Evolutionary conservation across 2,113 vertebrate genomes (phyloP).

Genomic region (Pholis gunnellus): DNA sequence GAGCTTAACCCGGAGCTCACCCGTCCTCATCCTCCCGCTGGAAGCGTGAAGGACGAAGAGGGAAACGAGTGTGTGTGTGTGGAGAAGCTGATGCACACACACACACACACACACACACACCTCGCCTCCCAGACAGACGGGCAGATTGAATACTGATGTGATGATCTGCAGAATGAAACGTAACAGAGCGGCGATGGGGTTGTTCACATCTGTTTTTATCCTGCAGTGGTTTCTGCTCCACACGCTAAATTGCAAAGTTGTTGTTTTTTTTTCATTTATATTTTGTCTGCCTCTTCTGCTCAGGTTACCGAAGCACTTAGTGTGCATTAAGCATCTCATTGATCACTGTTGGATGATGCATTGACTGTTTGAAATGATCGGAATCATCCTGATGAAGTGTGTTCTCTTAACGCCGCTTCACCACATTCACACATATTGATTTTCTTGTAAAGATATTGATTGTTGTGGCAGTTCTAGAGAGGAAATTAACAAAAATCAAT

Average conservation of each 20-base stretch:
- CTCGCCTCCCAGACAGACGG: no score
- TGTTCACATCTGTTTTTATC: no score
- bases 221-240: background rate
- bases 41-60: no score
- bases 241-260: background rate
- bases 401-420: constrained; percentile 3
- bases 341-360: constrained; percentile 3
- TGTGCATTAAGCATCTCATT: constrained; percentile 36
- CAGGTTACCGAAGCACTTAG: constrained; percentile 39
- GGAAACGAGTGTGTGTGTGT: no score
- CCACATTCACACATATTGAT: background rate
- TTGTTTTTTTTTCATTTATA: background rate
- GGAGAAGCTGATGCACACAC: no score
- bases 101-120: no score
- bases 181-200: background rate
- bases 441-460: background rate
- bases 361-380: constrained; percentile 20
- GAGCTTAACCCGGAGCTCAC: no score
- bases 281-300: constrained; percentile 15
- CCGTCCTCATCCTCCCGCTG: no score
- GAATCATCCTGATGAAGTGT: constrained; percentile 41
- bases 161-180: constrained; percentile 5
- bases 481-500: background rate
- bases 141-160: constrained; percentile 37
- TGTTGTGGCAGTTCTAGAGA: background rate